Percentiles rank a stretch among this genome's conserved stretches.
phyloP scores from a whole-genome alignment of 1,140 invertebrate species.

The Homalodisca vitripennis region DNA sequence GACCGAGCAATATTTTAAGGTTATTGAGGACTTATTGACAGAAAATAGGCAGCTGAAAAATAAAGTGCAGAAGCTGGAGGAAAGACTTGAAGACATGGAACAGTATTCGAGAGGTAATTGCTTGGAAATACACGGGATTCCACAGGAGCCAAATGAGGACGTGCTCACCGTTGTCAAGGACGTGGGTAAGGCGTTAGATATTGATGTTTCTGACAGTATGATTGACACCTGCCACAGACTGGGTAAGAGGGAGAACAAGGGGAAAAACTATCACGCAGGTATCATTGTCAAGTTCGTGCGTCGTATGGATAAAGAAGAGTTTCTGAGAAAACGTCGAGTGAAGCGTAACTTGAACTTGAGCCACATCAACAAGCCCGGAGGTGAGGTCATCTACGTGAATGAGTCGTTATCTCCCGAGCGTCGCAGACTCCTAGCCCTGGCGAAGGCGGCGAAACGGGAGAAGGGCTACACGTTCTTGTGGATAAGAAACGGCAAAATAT shows the following conservation, averaged over 20 bases:
- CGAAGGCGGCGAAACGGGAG: neutral
- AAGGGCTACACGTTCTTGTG: conserved; percentile 29
- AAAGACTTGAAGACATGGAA: conserved; percentile 6
- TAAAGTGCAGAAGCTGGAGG: neutral
- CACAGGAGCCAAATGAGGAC: neutral
- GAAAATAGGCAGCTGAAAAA: conserved; percentile 17
- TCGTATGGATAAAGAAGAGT: conserved; percentile 9
- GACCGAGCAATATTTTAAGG: neutral
- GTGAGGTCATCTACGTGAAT: conserved; percentile 20
- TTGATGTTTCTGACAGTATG: neutral
- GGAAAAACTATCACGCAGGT: neutral
- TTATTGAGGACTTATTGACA: neutral
- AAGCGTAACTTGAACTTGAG: conserved; percentile 3
- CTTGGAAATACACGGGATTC: conserved; percentile 27
- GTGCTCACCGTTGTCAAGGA: conserved; percentile 10
- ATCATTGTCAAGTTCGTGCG: conserved; percentile 27
- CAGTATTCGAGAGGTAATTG: conserved; percentile 23
- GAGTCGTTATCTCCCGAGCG: conserved; percentile 20
- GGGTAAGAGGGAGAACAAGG: neutral
- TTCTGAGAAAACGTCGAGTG: conserved; percentile 6
- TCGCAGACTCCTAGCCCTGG: conserved; percentile 15
- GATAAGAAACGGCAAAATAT: conserved; percentile 31
- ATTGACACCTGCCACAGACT: conserved; percentile 23
- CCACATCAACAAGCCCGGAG: neutral
- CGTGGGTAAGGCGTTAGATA: neutral